These are phyloP conservation scores for Patiria pectinifera DNA, from an alignment of 53 echinoderm and acorn worm species.

Conservation along the genomic window DNA sequence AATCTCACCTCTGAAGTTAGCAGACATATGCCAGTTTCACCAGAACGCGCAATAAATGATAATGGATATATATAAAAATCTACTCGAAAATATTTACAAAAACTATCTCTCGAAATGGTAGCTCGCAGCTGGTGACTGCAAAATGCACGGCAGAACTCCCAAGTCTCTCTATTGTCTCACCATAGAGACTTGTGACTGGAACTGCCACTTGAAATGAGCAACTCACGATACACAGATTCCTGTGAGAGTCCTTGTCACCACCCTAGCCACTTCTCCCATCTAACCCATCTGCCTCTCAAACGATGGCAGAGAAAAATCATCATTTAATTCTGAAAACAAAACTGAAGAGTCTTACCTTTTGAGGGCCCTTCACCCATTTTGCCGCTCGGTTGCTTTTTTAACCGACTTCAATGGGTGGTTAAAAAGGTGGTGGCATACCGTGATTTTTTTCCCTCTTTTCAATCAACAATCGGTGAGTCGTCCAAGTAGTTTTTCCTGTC, in stretches of 20 bases:
- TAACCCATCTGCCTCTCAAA: not conserved
- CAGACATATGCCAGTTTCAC: no score
- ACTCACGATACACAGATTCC: not conserved
- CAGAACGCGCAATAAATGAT: no score
- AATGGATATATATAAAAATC: no score
- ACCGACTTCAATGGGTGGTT: not conserved
- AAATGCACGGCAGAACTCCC: not conserved
- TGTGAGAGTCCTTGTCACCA: not conserved
- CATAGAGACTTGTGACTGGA: not conserved
- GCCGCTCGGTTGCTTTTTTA: not conserved
- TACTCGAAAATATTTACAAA: no score
- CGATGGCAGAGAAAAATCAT: not conserved
- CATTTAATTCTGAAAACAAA: constrained; percentile 1
- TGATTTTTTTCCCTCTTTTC: not conserved
- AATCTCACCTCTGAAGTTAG: no score
- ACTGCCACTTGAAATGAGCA: not conserved
- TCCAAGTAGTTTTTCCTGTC: not conserved
- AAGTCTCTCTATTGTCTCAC: not conserved
- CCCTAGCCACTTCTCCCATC: not conserved
- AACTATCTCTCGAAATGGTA: not conserved
- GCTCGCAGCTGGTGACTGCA: not conserved
- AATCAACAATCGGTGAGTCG: not conserved
- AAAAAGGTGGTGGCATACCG: not conserved
- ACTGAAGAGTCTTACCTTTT: constrained; percentile 25
- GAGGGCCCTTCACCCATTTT: constrained; percentile 1